Evolutionary conservation across 2,797 vertebrate species (phyloP).

Genomic region (Taenioides sp.): DNA sequence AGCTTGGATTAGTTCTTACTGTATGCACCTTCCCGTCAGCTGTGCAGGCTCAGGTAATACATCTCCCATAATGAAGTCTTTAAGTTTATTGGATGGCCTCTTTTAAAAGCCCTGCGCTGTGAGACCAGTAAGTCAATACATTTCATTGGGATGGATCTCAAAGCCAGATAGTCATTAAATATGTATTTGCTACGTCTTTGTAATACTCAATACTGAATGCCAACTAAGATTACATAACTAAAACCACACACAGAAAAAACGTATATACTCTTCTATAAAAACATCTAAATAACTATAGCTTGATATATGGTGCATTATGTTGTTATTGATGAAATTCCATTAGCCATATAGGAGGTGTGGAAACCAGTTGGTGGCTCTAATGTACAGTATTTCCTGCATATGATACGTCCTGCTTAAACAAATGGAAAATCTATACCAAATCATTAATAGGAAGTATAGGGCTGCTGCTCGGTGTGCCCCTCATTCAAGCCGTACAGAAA

Average conservation of each 20-base stretch:
- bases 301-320: background rate
- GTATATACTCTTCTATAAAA: background rate
- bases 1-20: background rate
- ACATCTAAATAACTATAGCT: conserved; percentile 4
- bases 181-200: conserved; percentile 20
- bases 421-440: conserved; percentile 73
- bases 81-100: conserved; percentile 29
- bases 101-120: conserved; percentile 30
- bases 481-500: conserved; percentile 32
- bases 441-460: conserved; percentile 60
- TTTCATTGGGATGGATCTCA: conserved; percentile 10
- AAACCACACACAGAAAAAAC: background rate
- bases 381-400: conserved; percentile 48
- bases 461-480: conserved; percentile 16
- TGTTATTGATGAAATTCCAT: conserved; percentile 31
- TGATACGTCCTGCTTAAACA: conserved; percentile 54
- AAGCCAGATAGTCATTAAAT: conserved; percentile 21
- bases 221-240: conserved; percentile 9
- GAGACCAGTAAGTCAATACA: conserved; percentile 45
- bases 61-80: conserved; percentile 42
- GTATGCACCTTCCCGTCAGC: conserved; percentile 11
- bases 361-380: conserved; percentile 35
- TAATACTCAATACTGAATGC: conserved; percentile 14
- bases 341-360: conserved; percentile 24
- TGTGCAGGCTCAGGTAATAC: conserved; percentile 23